Evolutionary conservation across 2,797 vertebrate genomes (phyloP), one percentile per base, ranked within the genome.

Genomic region (Dromococcyx pavoninus): DNA sequence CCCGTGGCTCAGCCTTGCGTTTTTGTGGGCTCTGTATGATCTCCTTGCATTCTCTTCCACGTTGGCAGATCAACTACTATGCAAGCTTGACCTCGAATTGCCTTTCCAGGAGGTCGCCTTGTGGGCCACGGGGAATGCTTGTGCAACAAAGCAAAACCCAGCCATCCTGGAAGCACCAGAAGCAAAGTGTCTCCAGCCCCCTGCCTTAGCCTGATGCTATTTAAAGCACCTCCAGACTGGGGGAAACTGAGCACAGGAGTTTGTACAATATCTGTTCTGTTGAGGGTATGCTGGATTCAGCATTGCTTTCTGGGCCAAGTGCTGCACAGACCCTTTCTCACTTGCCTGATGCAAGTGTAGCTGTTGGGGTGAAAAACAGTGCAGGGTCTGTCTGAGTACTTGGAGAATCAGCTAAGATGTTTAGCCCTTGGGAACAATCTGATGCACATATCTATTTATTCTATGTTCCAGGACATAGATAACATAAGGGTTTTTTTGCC

Each of bases 261-360:
- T 70, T 61, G 71, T 41, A 96, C 95, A 96, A 95, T 96, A 85
- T 65, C 41, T 0, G 2, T 81, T 92, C 82, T 97, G 96, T 97
- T 93, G 82, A 44, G 69, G 74, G 70, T 37, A 25, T 48, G 30
- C 33, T 82, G 72, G 48, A 19, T 86, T 56, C 88, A 82, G 76
- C 43, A 3, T 37, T 67, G 39, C 33, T 70, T 81, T 50, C 61
- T 37, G 71, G 61, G 61, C 44, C 56, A 88, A 85, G 91, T 61
- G 61, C 88, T 83, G 39, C 76, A 35, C 48, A 35, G 60, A 64
- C 28, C 50, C 65, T 76, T 91, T 64, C 37, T 75, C 3, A 1
- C 50, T 62, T 2, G 5, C 46, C 46, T 84, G 39, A 9, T 76
- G 28, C 21, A 62, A 90, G 56, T 6, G 51, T 78, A 79, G 67